Conservation (phyloP, 2,888 invertebrate species). For the Drosophila phalerata region DNA sequence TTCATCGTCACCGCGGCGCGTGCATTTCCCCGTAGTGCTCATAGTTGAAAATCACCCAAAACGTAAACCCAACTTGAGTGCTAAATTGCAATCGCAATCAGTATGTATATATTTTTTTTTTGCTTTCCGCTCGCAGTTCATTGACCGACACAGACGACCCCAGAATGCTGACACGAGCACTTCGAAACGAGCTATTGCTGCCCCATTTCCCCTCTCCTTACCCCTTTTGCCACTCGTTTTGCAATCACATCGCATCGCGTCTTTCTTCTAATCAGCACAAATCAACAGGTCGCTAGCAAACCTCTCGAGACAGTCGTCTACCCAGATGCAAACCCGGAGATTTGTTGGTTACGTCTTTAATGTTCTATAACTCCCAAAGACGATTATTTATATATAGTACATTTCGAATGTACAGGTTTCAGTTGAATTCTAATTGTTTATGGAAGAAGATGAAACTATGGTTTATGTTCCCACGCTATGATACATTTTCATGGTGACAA, state of each 20-base stretch:
- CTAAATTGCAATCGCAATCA: slow-evolving; percentile 64
- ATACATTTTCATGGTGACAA: slow-evolving; percentile 39
- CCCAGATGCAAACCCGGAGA: slow-evolving; percentile 30
- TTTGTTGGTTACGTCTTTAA: slow-evolving; percentile 12
- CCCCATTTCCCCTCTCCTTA: not conserved
- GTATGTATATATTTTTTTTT: slow-evolving; percentile 35
- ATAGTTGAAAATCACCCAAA: slow-evolving; percentile 31
- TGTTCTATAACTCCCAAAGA: not conserved
- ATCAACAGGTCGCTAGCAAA: slow-evolving; percentile 28
- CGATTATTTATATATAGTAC: slow-evolving; percentile 10
- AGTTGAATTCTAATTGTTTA: slow-evolving; percentile 53
- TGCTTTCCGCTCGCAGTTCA: slow-evolving; percentile 68
- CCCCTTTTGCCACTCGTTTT: slow-evolving; percentile 9
- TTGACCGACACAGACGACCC: slow-evolving; percentile 71
- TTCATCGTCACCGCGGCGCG: slow-evolving; percentile 52
- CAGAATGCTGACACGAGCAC: slow-evolving; percentile 72
- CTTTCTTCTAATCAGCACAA: slow-evolving; percentile 70
- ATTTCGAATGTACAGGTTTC: slow-evolving; percentile 29
- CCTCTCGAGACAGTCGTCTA: slow-evolving; percentile 22
- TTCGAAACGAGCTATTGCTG: slow-evolving; percentile 26
- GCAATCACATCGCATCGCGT: slow-evolving; percentile 49
- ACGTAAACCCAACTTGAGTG: slow-evolving; percentile 28
- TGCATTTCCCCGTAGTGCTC: slow-evolving; percentile 43
- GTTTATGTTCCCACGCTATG: slow-evolving; percentile 74
- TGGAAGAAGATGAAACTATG: slow-evolving; percentile 29